A percentile compares a stretch with the other conserved stretches of the same genome.
Conservation (phyloP, 2,797 vertebrate species). For the Periophthalmus magnuspinnatus region DNA sequence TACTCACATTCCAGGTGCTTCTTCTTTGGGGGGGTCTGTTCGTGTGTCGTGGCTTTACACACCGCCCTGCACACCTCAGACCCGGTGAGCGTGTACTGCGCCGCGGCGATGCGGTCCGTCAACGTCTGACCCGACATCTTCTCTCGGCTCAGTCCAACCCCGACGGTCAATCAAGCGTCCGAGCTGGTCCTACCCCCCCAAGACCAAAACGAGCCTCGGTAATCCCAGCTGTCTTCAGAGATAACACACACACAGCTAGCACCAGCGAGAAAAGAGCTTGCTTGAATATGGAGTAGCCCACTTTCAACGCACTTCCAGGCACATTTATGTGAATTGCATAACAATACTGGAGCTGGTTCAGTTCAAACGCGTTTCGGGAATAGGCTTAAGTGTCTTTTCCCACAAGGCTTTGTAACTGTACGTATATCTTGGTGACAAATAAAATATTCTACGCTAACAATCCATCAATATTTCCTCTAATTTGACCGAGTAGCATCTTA, state of each 20-base stretch:
- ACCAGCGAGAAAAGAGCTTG: neutral
- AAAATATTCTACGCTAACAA: neutral
- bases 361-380: constrained; percentile 27
- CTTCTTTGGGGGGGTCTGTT: constrained; percentile 97
- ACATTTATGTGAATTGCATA: constrained; percentile 31
- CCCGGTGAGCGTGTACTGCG: constrained; percentile 97
- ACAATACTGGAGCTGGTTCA: constrained; percentile 30
- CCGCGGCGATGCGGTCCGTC: constrained; percentile 98
- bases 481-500: constrained; percentile 7
- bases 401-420: constrained; percentile 3
- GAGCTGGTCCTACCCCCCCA: constrained; percentile 54
- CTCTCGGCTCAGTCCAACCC: constrained; percentile 53
- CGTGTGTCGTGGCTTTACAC: constrained; percentile 98
- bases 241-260: constrained; percentile 18
- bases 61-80: constrained; percentile 94
- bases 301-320: constrained; percentile 13
- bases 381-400: constrained; percentile 29
- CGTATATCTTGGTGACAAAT: neutral
- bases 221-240: constrained; percentile 51
- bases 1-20: constrained; percentile 99
- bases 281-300: neutral
- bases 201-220: constrained; percentile 23
- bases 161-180: constrained; percentile 50
- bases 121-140: constrained; percentile 99
- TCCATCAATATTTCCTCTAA: neutral